phyloP scores from a whole-genome alignment of 2,113 vertebrate species.

The Apistogramma diplotaenia region DNA sequence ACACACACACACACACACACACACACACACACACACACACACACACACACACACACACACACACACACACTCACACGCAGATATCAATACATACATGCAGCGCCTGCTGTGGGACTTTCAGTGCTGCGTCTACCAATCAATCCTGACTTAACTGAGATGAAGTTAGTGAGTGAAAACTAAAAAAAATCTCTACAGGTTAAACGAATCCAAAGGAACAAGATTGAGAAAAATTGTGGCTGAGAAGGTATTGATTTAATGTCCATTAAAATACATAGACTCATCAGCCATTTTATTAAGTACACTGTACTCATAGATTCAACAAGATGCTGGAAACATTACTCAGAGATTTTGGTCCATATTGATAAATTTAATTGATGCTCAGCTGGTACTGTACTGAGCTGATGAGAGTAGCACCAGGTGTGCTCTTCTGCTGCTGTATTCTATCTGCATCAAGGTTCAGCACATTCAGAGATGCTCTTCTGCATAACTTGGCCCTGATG shows the following conservation, averaged over 20 bases:
- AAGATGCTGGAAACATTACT: neutral
- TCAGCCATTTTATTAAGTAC: neutral
- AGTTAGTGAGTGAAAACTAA: neutral
- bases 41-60: neutral
- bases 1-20: neutral
- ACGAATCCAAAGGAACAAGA: neutral
- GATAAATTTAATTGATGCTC: neutral
- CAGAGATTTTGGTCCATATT: neutral
- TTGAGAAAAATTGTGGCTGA: neutral
- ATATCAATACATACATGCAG: neutral
- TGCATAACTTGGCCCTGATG: neutral
- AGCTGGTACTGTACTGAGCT: neutral
- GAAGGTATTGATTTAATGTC: neutral
- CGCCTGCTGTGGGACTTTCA: neutral
- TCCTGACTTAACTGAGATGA: neutral
- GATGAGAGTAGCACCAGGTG: too few relatives aligned
- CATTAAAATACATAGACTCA: neutral
- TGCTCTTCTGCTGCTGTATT: neutral
- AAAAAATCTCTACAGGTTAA: neutral
- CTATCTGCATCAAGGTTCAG: neutral
- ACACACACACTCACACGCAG: neutral
- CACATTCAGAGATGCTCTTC: neutral
- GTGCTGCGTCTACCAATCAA: slow-evolving; percentile 19
- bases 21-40: neutral
- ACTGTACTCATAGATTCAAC: neutral